Conservation (phyloP, 37 sponge, comb jelly and placozoan species). For the Axinella damicornis region DNA sequence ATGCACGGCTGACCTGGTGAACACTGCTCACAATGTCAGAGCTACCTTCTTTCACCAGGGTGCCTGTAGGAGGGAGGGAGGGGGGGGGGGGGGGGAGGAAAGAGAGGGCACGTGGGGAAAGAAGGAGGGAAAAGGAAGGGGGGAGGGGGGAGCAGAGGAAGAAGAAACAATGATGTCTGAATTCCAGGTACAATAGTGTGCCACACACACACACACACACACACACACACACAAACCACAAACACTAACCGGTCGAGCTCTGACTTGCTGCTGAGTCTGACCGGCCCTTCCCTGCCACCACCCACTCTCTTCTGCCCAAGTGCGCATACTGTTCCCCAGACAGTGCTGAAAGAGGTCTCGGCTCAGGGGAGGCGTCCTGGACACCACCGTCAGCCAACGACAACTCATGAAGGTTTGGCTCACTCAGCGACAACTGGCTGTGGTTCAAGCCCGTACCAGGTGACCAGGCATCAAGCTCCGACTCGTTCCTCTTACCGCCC, state of each 20-base stretch:
- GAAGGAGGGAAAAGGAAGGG: background rate
- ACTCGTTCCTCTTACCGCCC: background rate
- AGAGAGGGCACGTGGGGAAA: background rate
- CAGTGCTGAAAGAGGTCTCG: background rate
- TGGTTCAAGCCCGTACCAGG: background rate
- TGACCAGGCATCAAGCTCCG: background rate
- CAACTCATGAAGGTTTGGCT: slow-evolving; percentile 9
- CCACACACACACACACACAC: no score
- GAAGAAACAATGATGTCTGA: no score
- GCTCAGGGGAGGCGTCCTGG: background rate
- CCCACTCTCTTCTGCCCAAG: no score
- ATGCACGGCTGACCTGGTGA: slow-evolving; percentile 2
- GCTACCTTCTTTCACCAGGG: background rate
- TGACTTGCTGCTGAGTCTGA: slow-evolving; percentile 14
- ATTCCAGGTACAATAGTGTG: no score
- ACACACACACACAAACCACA: no score
- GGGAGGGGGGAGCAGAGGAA: no score
- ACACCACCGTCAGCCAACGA: background rate
- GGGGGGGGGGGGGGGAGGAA: no score
- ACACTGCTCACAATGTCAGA: background rate
- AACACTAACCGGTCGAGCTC: slow-evolving; percentile 25
- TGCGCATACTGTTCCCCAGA: background rate
- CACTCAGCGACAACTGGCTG: slow-evolving; percentile 28
- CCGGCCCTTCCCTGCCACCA: background rate
- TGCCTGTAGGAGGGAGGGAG: background rate